Evolutionary conservation across 1,140 invertebrate species (phyloP), one percentile per base, ranked within the genome.

Genomic region (Drosophila burlai): DNA sequence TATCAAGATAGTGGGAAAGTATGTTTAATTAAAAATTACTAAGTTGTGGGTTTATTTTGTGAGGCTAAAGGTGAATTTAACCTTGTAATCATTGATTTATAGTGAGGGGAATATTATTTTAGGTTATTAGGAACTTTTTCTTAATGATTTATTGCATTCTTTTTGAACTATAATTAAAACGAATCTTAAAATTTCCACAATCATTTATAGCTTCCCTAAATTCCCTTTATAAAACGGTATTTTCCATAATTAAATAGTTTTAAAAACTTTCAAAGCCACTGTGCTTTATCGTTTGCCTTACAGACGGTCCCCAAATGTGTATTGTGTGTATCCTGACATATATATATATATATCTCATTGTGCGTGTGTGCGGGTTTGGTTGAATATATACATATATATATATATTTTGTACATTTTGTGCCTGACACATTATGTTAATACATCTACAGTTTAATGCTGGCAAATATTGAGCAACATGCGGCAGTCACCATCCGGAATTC

Each of bases 361-460:
- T 67, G 42, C 45, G 21, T 47, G 40, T 81, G 26, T 81, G 42
- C 54, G 21, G 36, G 26, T 54, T 38, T 21, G 13, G 42, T n/a
- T 59, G 21, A 31, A 64, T 24, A 47, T 47, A 47, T 26, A 21
- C 2, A 46, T 46, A 16, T 47, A 26, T 26, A n/a, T n/a, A 49
- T 40, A 55, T 50, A 59, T 66, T 40, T 57, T 60, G 63, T 72
- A 65, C 64, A 61, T 67, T 86, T 78, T 76, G 66, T 26, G 80
- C 80, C 50, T 77, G 76, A 74, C 83, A 83, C 83, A 87, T 87
- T 83, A 87, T 83, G 83, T 83, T 87, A 87, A 87, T 89, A 83
- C 80, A 69, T 74, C 67, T 76, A 73, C 74, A 87, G 83, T 80
- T 87, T 75, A 87, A 80, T 82, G 81, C 75, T 61, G 49, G 76